Conservation (phyloP, 2,797 vertebrate genomes). For the Melanotaenia trifasciata region DNA sequence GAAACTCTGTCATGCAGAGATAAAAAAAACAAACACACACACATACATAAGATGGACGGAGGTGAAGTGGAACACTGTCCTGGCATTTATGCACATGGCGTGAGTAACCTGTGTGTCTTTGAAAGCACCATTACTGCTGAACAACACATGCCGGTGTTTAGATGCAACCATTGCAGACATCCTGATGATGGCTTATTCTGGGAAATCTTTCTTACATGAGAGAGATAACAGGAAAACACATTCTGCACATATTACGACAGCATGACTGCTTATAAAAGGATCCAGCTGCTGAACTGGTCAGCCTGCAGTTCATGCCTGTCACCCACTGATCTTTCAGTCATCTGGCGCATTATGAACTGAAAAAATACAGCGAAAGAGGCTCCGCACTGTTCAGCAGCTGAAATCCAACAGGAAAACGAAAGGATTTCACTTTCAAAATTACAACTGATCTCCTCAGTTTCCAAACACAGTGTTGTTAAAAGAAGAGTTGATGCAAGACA, state of each 20-base stretch:
- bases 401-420: background rate
- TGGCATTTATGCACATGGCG: background rate
- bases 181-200: background rate
- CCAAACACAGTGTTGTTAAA: background rate
- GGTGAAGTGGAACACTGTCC: background rate
- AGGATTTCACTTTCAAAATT: background rate
- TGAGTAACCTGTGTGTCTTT: background rate
- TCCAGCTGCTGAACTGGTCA: background rate
- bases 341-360: background rate
- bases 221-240: background rate
- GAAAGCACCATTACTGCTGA: background rate
- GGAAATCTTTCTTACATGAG: background rate
- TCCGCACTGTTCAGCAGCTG: background rate
- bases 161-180: background rate
- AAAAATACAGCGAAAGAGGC: background rate
- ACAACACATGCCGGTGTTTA: background rate
- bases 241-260: background rate
- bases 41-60: background rate
- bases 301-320: background rate
- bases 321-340: background rate
- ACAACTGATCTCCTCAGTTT: background rate
- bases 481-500: slow-evolving; percentile 2
- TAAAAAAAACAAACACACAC: too few relatives aligned
- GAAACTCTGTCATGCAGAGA: background rate
- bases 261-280: background rate